Evolutionary conservation across 1,140 invertebrate genomes (phyloP), one percentile per base, ranked within the genome.

Genomic region (Brachionus manjavacas): DNA sequence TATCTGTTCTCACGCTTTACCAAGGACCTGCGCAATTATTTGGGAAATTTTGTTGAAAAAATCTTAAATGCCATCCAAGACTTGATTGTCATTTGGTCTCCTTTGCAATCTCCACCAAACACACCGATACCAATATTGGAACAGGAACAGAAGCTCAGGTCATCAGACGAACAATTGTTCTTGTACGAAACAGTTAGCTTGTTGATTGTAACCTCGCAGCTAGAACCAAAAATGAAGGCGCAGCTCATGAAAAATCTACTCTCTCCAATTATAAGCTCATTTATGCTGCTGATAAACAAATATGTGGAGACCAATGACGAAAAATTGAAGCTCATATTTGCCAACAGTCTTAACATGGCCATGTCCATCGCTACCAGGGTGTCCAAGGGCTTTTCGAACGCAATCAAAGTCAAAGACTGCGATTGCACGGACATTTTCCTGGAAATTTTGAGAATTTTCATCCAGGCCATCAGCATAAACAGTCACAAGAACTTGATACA

Each of bases 321-420:
- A 83, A 85, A 87, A 14, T 83, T 85, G 43, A 88, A 89, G 84
- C 83, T 87, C n/a, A 86, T 86, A 1, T 88, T 90, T 83, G 90
- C 90, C 39, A 85, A 90, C 39, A 89, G 87, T 66, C 88, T 91
- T 60, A 88, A 89, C 66, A 91, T 91, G 86, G 90, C 90, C n/a
- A 92, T 92, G 86, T 86, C 90, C 41, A 87, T 92, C 41, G 91
- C 91, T 12, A 90, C 52, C 84, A 90, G 91, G 35, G 89, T 91
- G 4, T 92, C 91, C 84, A 92, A 92, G 88, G 91, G 91, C 28
- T 92, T 92, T 87, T 91, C 90, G 16, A 91, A 89, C 85, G 90
- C 91, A 39, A 89, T 91, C 85, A 91, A 90, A 8, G 91, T 92
- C 89, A 90, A 91, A 85, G 85, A 87, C 55, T 90, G 89, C 87